phyloP scores from a whole-genome alignment of 2,797 vertebrate genomes.

The Cetoscarus ocellatus region DNA sequence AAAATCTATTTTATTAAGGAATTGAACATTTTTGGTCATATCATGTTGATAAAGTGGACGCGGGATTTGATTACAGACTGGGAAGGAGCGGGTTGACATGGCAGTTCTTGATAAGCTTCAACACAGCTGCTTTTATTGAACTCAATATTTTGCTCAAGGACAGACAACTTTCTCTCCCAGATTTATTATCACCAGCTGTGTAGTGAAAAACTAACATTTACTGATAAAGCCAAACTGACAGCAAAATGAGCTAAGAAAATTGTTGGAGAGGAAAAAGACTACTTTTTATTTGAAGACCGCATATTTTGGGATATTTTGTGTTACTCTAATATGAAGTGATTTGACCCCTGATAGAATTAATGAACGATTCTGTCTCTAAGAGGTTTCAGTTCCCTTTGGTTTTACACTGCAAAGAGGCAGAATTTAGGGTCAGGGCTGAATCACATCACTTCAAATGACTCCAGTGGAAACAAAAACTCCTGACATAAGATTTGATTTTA shows the following conservation, averaged over 20 bases:
- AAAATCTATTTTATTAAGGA: too few species aligned
- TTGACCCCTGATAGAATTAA: background rate
- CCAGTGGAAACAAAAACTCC: constrained; percentile 5
- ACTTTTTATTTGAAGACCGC: background rate
- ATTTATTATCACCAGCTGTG: constrained; percentile 19
- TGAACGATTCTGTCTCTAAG: background rate
- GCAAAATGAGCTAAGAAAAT: constrained; percentile 22
- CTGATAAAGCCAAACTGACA: constrained; percentile 50
- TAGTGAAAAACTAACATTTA: constrained; percentile 32
- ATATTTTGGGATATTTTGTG: constrained; percentile 15
- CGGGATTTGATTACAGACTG: constrained; percentile 35
- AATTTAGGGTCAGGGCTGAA: constrained; percentile 12
- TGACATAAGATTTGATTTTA: constrained; percentile 4
- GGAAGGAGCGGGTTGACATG: constrained; percentile 20
- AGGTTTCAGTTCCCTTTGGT: background rate
- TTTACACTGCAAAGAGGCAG: constrained; percentile 28
- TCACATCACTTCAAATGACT: constrained; percentile 13
- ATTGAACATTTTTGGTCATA: too few species aligned
- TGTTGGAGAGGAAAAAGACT: constrained; percentile 1
- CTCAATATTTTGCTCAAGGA: constrained; percentile 47
- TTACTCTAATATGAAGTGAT: background rate
- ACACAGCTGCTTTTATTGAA: constrained; percentile 36
- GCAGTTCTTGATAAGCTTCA: constrained; percentile 33
- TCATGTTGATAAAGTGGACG: constrained; percentile 4
- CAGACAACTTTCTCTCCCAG: constrained; percentile 50